Evolutionary conservation across 1,140 invertebrate species (phyloP).

Genomic region (Oncopeltus fasciatus): DNA sequence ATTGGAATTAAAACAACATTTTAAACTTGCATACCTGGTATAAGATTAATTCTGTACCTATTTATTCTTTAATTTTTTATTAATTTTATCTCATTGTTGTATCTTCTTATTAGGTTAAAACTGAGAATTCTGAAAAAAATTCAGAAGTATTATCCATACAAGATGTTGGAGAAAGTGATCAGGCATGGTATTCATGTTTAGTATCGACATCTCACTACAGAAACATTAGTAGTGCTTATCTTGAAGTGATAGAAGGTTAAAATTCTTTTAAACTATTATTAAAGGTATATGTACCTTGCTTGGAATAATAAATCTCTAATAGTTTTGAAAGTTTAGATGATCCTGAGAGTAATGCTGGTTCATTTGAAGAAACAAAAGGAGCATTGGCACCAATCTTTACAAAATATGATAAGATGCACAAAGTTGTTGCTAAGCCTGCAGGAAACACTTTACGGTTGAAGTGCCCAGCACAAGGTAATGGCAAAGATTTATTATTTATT

Average conservation of each 20-base stretch:
- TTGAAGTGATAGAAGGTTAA: slow-evolving; percentile 64
- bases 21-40: too few species aligned
- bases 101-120: too few species aligned
- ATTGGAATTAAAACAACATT: too few species aligned
- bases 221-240: slow-evolving; percentile 55
- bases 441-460: slow-evolving; percentile 47
- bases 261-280: too few species aligned
- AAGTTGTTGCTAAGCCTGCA: slow-evolving; percentile 43
- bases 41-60: too few species aligned
- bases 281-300: too few species aligned
- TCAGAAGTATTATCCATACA: not conserved
- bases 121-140: not conserved
- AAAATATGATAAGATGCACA: slow-evolving; percentile 35
- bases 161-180: slow-evolving; percentile 69
- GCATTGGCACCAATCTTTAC: slow-evolving; percentile 32
- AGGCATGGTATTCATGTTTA: slow-evolving; percentile 85
- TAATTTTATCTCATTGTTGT: too few species aligned
- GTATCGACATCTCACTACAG: slow-evolving; percentile 65
- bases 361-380: slow-evolving; percentile 28
- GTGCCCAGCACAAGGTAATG: slow-evolving; percentile 41
- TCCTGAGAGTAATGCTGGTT: slow-evolving; percentile 24
- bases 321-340: too few species aligned
- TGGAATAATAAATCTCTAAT: too few species aligned
- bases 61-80: too few species aligned
- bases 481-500: not conserved